These are phyloP conservation scores for Euzetes globulus DNA, from an alignment of 2,888 invertebrate genomes.

Conservation along the genomic window DNA sequence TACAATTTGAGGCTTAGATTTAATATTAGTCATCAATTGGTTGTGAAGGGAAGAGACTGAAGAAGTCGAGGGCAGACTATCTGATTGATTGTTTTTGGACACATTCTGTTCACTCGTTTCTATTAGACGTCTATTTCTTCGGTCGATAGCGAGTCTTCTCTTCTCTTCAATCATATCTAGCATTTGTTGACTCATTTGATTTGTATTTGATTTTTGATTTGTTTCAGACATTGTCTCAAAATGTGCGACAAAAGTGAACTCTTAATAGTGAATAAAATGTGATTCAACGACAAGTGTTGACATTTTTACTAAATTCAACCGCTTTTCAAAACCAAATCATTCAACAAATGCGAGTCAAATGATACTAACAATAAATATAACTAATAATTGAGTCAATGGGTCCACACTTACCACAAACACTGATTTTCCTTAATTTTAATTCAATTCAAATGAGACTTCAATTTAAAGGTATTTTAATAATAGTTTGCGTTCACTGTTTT, in stretches of 20 bases:
- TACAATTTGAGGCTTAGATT: background rate
- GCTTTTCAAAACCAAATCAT: too few relatives aligned
- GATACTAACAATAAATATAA: too few relatives aligned
- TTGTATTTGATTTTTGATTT: background rate
- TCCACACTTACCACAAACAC: too few relatives aligned
- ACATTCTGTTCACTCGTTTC: background rate
- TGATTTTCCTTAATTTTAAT: too few relatives aligned
- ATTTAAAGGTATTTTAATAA: too few relatives aligned
- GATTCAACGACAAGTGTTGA: background rate
- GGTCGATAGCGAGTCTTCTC: slow-evolving; percentile 14
- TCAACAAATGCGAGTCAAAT: too few relatives aligned
- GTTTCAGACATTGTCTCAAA: background rate
- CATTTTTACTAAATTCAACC: background rate
- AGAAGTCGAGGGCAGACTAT: background rate
- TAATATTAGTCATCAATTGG: slow-evolving; percentile 1
- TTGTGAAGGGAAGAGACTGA: background rate
- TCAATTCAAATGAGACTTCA: too few relatives aligned
- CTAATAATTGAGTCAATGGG: too few relatives aligned
- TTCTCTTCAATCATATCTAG: slow-evolving; percentile 29
- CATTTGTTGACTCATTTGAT: background rate
- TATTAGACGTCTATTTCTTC: background rate
- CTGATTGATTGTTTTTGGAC: background rate
- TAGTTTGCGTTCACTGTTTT: too few relatives aligned
- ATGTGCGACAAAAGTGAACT: too few relatives aligned
- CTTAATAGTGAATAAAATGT: too few relatives aligned